phyloP scores from a whole-genome alignment of 1,140 invertebrate species.

The Cotesia typhae region DNA sequence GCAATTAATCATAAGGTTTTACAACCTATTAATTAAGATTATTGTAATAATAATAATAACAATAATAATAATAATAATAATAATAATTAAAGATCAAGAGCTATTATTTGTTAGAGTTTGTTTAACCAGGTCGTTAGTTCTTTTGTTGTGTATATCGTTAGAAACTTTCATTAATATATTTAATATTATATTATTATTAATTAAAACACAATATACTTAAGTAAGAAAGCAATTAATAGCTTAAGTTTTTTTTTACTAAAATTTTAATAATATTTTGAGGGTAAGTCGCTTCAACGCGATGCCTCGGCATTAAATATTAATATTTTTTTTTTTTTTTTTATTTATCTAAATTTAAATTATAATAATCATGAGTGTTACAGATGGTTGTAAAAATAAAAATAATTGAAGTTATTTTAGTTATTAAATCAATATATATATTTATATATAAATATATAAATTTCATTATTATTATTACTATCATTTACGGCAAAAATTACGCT shows the following conservation, averaged over 20 bases:
- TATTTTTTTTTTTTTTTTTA: conserved; percentile 5
- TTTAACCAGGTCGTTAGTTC: conserved; percentile 8
- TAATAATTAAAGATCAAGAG: background rate
- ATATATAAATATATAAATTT: background rate
- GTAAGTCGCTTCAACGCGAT: background rate
- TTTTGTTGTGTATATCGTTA: conserved; percentile 60
- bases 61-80: background rate
- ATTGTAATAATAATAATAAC: background rate
- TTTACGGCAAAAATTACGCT: no score
- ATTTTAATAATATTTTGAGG: background rate
- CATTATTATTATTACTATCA: background rate
- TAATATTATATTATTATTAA: conserved; percentile 44
- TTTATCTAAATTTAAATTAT: conserved; percentile 13
- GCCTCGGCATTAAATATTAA: conserved; percentile 1
- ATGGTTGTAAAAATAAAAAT: conserved; percentile 25
- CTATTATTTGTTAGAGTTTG: background rate
- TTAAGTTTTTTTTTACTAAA: conserved; percentile 23
- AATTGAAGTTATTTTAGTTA: conserved; percentile 30
- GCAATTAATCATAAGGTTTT: background rate
- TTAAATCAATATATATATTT: background rate
- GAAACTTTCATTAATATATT: conserved; percentile 59
- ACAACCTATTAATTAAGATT: background rate
- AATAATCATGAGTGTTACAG: background rate
- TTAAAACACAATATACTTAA: conserved; percentile 34
- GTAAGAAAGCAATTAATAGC: conserved; percentile 38